Conservation (phyloP, 2,888 invertebrate species). For the Hyposoter dolosus region DNA sequence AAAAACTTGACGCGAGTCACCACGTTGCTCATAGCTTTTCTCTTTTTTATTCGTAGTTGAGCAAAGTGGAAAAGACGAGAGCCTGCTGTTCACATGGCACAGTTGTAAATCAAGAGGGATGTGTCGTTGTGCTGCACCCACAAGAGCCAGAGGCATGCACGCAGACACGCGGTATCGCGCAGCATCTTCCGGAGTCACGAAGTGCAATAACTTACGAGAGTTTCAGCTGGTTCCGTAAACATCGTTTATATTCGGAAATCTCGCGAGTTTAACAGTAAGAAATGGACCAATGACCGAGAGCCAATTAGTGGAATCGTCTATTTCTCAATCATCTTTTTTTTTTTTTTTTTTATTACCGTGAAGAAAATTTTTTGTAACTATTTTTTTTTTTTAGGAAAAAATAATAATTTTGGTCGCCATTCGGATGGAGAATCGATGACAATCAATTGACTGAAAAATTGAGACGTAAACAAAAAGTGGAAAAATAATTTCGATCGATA, state of each 20-base stretch:
- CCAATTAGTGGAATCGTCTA: no score
- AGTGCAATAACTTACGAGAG: conserved; percentile 62
- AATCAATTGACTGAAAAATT: no score
- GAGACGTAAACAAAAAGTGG: no score
- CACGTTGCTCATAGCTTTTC: conserved; percentile 12
- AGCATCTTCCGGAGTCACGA: conserved; percentile 54
- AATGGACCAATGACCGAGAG: not conserved
- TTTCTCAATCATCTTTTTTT: no score
- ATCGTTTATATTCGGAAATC: conserved; percentile 63
- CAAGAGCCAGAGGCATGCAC: conserved; percentile 18
- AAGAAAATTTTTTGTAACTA: no score
- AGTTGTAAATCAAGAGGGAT: conserved; percentile 63
- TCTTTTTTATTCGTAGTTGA: conserved; percentile 37
- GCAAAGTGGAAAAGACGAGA: conserved; percentile 54
- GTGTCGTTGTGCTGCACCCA: conserved; percentile 45
- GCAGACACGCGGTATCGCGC: conserved; percentile 38
- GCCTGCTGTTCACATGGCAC: conserved; percentile 25
- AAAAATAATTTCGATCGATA: no score
- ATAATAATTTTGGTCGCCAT: no score
- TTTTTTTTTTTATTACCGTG: no score
- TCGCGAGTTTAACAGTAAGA: not conserved
- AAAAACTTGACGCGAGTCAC: not conserved
- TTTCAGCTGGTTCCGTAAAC: conserved; percentile 64
- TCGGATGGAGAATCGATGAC: no score
- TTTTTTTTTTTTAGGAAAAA: no score